Base-by-base conservation (phyloP, 2,797 vertebrate genomes). In the Macroramphosus scolopax region DNA sequence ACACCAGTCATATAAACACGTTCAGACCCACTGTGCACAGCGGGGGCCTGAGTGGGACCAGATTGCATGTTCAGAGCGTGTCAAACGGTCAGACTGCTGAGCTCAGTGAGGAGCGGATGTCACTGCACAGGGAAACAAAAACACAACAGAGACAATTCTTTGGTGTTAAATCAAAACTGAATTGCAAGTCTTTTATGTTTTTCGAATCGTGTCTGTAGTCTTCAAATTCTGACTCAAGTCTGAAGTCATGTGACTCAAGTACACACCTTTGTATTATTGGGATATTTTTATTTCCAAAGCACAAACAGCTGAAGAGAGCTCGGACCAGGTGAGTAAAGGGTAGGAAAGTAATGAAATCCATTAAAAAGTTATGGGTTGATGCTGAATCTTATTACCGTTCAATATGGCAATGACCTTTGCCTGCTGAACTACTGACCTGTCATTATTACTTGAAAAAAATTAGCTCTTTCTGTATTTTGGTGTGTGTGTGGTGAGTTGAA, bases 71-170 rank as follows among this genome's bases (percentile, higher is more conserved):
- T 66, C 47, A 56, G 15, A 20, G 45, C 55, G 71, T 71, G 65
- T 75, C 58, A 78, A 75, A 75, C 5, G 51, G 51, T 69, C 61
- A 68, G 41, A 76, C 51, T 69, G 73, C 63, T 79, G 64, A 59
- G 47, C 77, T 65, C 75, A 55, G 75, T 17, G 5, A 69, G 70
- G 14, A 44, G 49, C 58, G 64, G 58, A 72, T 77, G 53, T 59
- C 32, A 48, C 47, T 26, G 30, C 62, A 47, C 44, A 30, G 54
- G 47, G 47, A 59, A 49, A 56, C 36, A 37, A 56, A 61, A 65
- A 66, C 32, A 22, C 64, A 66, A 51, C 60, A 41, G 16, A 20
- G 0, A 6, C 32, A n/a, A n/a, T n/a, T 22, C 20, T 36, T 24
- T 32, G 2, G 17, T n/a, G n/a, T n/a, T n/a, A n/a, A n/a, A n/a